Percentiles rank a stretch among this genome's conserved stretches.
These are phyloP conservation scores for Isichthys henryi DNA, from an alignment of 2,113 vertebrate species.

Conservation along the genomic window DNA sequence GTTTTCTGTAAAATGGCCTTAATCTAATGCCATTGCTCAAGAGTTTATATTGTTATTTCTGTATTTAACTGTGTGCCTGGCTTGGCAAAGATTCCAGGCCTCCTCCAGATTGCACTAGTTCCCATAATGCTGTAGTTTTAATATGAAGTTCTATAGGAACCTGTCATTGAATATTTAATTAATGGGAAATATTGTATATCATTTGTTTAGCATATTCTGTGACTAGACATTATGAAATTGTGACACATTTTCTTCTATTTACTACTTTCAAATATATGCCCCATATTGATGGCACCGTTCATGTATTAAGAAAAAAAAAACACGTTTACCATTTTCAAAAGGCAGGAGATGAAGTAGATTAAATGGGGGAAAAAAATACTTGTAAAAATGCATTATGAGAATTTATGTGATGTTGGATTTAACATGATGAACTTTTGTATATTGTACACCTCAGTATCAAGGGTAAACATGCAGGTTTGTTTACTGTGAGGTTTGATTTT, in stretches of 20 bases:
- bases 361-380: background rate
- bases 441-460: background rate
- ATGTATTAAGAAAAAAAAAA: slow-evolving; percentile 6
- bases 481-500: slow-evolving; percentile 55
- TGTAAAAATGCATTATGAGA: slow-evolving; percentile 23
- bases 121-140: slow-evolving; percentile 70
- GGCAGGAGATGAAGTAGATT: slow-evolving; percentile 6
- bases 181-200: slow-evolving; percentile 21
- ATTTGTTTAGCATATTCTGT: slow-evolving; percentile 24
- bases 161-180: slow-evolving; percentile 19
- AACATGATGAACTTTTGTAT: background rate
- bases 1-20: slow-evolving; percentile 75
- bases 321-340: slow-evolving; percentile 5
- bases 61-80: slow-evolving; percentile 62
- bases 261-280: slow-evolving; percentile 23
- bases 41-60: slow-evolving; percentile 63
- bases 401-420: slow-evolving; percentile 12
- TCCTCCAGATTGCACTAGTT: slow-evolving; percentile 77
- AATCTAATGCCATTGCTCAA: slow-evolving; percentile 65
- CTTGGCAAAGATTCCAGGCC: slow-evolving; percentile 76
- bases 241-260: slow-evolving; percentile 14
- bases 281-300: slow-evolving; percentile 22
- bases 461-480: slow-evolving; percentile 4
- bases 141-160: slow-evolving; percentile 18
- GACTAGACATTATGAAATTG: slow-evolving; percentile 23